phyloP scores from a whole-genome alignment of 2,888 invertebrate species.

The Choreutis nemorana region DNA sequence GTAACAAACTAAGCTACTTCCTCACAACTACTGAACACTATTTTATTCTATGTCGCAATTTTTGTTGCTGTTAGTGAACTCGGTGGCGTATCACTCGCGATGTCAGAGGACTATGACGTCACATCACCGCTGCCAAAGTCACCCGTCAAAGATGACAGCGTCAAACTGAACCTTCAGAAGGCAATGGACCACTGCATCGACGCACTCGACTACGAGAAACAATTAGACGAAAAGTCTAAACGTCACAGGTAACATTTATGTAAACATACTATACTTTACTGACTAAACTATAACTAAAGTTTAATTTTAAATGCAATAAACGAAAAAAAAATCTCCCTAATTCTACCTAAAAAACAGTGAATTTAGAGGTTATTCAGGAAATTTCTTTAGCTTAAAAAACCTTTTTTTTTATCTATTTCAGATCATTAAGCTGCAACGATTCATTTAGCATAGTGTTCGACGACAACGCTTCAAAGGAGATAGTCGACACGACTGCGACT shows the following conservation, averaged over 20 bases:
- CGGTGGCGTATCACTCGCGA: conserved; percentile 31
- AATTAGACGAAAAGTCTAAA: conserved; percentile 27
- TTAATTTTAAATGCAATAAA: no score
- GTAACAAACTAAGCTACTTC: no score
- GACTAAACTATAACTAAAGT: no score
- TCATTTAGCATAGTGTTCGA: conserved; percentile 55
- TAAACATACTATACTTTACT: no score
- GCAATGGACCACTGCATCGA: conserved; percentile 32
- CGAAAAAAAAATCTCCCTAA: no score
- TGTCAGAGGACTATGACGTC: conserved; percentile 35
- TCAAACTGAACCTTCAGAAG: conserved; percentile 34
- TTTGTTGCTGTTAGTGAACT: conserved; percentile 31
- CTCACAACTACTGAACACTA: no score
- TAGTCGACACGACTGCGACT: conserved; percentile 8
- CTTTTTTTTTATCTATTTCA: conserved; percentile 12
- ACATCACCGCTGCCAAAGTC: conserved; percentile 20
- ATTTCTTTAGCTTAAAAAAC: neutral
- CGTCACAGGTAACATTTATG: conserved; percentile 26
- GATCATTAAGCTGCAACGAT: conserved; percentile 55
- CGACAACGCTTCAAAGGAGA: conserved; percentile 27
- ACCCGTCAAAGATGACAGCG: conserved; percentile 21
- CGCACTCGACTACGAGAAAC: conserved; percentile 28
- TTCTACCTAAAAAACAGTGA: no score
- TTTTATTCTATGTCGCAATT: no score
- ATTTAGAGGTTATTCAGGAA: no score